phyloP scores from a whole-genome alignment of 2,888 invertebrate species.

The Caenorhabditis panamensis region DNA sequence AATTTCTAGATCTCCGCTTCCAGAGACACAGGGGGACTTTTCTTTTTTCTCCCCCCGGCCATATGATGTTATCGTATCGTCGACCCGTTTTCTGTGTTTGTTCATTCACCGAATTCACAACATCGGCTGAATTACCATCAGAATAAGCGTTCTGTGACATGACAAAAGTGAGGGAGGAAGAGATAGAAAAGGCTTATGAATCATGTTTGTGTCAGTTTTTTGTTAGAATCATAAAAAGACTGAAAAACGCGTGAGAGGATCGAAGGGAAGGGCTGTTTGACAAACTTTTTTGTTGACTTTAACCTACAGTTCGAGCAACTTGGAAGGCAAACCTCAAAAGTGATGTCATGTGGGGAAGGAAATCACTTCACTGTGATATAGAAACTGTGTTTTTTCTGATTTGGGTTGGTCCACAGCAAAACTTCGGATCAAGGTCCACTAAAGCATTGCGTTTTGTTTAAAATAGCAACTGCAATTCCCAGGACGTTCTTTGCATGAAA shows the following conservation, averaged over 20 bases:
- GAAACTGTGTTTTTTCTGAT: not conserved
- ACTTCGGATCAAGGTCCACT: too few relatives aligned
- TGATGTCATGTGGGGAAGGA: not conserved
- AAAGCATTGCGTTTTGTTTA: too few relatives aligned
- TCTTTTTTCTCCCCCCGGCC: not conserved
- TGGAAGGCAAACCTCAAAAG: not conserved
- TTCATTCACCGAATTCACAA: not conserved
- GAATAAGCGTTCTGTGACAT: slow-evolving; percentile 9
- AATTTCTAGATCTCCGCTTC: slow-evolving; percentile 1
- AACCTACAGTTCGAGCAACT: slow-evolving; percentile 5
- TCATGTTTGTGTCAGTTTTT: not conserved
- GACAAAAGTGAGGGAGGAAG: not conserved
- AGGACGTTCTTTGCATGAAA: slow-evolving; percentile 14
- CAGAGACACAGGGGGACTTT: not conserved
- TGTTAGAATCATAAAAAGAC: slow-evolving; percentile 2
- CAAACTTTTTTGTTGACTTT: not conserved
- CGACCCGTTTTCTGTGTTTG: slow-evolving; percentile 1
- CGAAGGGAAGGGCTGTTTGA: not conserved
- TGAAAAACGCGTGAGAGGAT: not conserved
- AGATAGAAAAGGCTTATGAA: not conserved
- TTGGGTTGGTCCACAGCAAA: too few relatives aligned
- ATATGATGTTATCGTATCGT: not conserved
- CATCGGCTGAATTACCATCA: not conserved
- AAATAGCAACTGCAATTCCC: not conserved
- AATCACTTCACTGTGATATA: not conserved